These are phyloP conservation scores for Tridacna crocea DNA, from an alignment of 2,888 invertebrate genomes.

Conservation along the genomic window DNA sequence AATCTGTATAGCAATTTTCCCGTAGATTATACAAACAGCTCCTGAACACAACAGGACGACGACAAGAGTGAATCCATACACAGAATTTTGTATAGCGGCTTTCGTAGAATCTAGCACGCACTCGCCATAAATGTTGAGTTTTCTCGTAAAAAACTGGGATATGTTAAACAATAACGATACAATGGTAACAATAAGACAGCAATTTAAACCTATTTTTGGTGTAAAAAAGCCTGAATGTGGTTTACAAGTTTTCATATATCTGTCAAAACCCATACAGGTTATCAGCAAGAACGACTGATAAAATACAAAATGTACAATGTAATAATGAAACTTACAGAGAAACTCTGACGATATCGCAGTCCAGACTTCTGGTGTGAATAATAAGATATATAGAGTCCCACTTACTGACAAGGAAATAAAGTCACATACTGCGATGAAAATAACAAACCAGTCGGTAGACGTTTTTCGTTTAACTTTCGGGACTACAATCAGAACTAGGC, in stretches of 20 bases:
- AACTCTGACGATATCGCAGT: neutral
- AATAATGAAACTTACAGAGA: neutral
- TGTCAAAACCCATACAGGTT: neutral
- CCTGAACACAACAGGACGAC: neutral
- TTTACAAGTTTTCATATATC: neutral
- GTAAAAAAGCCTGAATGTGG: neutral
- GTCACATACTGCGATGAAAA: neutral
- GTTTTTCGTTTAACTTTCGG: neutral
- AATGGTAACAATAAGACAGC: neutral
- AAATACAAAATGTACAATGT: neutral
- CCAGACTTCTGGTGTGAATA: neutral
- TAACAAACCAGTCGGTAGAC: constrained; percentile 9
- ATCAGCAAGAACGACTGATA: neutral
- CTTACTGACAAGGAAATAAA: neutral
- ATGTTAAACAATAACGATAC: neutral
- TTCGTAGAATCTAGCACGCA: neutral
- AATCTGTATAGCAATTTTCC: neutral
- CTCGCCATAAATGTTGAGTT: neutral
- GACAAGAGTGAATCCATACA: neutral
- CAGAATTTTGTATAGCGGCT: neutral
- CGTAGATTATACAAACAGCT: neutral
- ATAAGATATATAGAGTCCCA: neutral
- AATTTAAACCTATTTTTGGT: neutral
- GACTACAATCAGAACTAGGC: neutral
- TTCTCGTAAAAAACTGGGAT: neutral